Evolutionary conservation across 2,888 invertebrate species (phyloP).

Genomic region (Tenthredo amoena): DNA sequence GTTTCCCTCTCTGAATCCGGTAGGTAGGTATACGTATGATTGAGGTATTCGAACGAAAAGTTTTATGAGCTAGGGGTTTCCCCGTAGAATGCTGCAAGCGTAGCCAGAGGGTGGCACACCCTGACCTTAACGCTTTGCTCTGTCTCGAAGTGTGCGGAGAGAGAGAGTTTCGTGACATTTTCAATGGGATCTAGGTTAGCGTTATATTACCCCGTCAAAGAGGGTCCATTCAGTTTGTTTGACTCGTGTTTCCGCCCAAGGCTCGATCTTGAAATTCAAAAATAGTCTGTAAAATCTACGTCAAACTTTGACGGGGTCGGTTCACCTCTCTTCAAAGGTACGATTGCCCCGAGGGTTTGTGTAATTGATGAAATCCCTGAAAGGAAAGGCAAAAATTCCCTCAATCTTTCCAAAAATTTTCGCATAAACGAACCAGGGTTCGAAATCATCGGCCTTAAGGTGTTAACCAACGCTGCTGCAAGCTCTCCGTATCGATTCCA

Average conservation of each 20-base stretch:
- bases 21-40: not conserved
- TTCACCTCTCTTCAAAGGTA: not conserved
- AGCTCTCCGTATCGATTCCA: constrained; percentile 26
- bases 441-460: not conserved
- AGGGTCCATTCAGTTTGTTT: constrained; percentile 38
- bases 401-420: not conserved
- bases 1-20: not conserved
- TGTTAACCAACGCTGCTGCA: not conserved
- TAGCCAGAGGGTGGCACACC: constrained; percentile 29
- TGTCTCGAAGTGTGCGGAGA: constrained; percentile 12
- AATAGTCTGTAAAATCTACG: not conserved
- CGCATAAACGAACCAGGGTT: not conserved
- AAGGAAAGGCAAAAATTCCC: not conserved
- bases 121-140: constrained; percentile 31
- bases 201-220: constrained; percentile 54
- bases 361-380: not conserved
- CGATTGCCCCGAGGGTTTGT: not conserved
- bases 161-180: constrained; percentile 53
- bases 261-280: not conserved
- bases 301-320: not conserved
- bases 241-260: not conserved
- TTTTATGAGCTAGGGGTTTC: not conserved
- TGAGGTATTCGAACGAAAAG: constrained; percentile 24
- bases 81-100: constrained; percentile 14
- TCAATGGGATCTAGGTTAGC: constrained; percentile 57